phyloP scores from a whole-genome alignment of 2,797 vertebrate species.

The Lithobates pipiens region DNA sequence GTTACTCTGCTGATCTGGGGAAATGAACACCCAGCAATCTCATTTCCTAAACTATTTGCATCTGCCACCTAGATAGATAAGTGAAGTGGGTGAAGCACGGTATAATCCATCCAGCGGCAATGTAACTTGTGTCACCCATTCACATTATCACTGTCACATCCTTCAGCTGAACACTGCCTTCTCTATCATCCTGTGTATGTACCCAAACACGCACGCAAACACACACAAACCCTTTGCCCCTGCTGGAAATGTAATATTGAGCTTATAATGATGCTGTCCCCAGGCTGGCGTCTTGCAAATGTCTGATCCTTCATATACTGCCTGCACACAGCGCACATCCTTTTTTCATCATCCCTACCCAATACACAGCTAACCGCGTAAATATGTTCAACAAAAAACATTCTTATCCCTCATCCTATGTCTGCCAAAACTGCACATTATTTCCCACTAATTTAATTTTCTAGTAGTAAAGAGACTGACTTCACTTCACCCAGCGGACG shows the following conservation, averaged over 20 bases:
- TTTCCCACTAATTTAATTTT: constrained; percentile 53
- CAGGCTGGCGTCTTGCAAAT: neutral
- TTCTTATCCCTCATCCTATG: constrained; percentile 21
- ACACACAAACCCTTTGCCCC: neutral
- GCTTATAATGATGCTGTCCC: neutral
- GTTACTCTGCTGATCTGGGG: constrained; percentile 53
- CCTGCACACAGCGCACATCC: neutral
- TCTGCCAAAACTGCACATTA: constrained; percentile 55
- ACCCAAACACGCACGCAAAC: neutral
- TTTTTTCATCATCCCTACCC: neutral
- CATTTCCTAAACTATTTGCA: constrained; percentile 61
- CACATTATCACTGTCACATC: constrained; percentile 31
- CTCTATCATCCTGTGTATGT: neutral
- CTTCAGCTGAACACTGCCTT: neutral
- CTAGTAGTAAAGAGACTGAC: constrained; percentile 50
- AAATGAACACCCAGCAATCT: constrained; percentile 60
- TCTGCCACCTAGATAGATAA: constrained; percentile 55
- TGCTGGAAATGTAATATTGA: neutral
- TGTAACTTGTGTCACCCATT: constrained; percentile 6
- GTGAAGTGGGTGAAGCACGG: constrained; percentile 39
- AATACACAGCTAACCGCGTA: constrained; percentile 19
- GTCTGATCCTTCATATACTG: neutral
- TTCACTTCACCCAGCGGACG: constrained; percentile 51
- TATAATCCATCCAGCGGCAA: constrained; percentile 30
- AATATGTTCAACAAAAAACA: constrained; percentile 45